These are phyloP conservation scores for Drosophila seclusa DNA, from an alignment of 2,888 invertebrate species.

Conservation along the genomic window DNA sequence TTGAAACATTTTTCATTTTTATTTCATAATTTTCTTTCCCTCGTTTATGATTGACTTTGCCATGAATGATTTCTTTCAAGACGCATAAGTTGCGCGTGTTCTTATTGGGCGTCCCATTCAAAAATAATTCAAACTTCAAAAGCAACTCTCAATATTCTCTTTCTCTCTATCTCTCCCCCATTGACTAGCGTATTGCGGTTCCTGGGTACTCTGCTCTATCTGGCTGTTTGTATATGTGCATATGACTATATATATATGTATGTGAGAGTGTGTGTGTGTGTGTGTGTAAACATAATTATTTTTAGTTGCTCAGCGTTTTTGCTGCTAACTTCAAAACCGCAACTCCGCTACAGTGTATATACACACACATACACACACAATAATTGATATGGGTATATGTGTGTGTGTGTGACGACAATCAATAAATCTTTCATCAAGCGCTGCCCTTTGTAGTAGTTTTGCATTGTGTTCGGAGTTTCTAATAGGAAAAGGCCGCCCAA, in stretches of 20 bases:
- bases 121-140: slow-evolving; percentile 31
- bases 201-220: slow-evolving; percentile 39
- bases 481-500: slow-evolving; percentile 70
- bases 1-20: background rate
- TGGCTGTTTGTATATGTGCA: slow-evolving; percentile 15
- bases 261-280: slow-evolving; percentile 16
- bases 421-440: slow-evolving; percentile 75
- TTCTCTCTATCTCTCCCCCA: slow-evolving; percentile 32
- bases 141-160: slow-evolving; percentile 43
- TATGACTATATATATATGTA: background rate
- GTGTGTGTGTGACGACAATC: slow-evolving; percentile 66
- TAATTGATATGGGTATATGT: slow-evolving; percentile 18
- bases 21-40: background rate
- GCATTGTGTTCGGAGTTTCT: slow-evolving; percentile 54
- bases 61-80: background rate
- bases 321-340: slow-evolving; percentile 78
- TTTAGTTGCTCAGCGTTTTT: slow-evolving; percentile 80
- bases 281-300: slow-evolving; percentile 73
- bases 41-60: background rate
- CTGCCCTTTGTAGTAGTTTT: slow-evolving; percentile 67
- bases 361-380: slow-evolving; percentile 21
- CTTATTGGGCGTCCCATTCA: slow-evolving; percentile 34
- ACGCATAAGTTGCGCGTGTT: slow-evolving; percentile 18
- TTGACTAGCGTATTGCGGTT: slow-evolving; percentile 50
- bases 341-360: slow-evolving; percentile 69